Conservation (phyloP, 2,797 vertebrate genomes). For the Spinibarbus caldwelli region DNA sequence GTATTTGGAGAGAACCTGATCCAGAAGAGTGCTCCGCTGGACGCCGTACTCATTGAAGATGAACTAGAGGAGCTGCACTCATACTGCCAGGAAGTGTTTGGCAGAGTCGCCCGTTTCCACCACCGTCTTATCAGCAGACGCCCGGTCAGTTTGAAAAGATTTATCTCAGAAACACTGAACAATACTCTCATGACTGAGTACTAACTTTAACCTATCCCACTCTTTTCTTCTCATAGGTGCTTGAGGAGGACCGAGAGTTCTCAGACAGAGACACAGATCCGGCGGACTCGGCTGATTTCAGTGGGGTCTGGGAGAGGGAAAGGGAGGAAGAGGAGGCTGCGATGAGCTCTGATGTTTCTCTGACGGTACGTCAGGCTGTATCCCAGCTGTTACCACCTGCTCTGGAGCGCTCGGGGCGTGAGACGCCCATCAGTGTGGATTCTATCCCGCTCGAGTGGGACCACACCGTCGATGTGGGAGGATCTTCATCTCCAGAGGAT, state of each 20-base stretch:
- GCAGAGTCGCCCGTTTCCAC: conserved; percentile 91
- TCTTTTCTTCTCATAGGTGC: conserved; percentile 56
- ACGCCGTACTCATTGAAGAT: conserved; percentile 91
- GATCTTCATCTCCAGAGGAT: conserved; percentile 92
- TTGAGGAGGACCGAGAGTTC: conserved; percentile 83
- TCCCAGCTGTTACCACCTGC: conserved; percentile 83
- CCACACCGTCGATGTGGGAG: conserved; percentile 95
- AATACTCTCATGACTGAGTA: background rate
- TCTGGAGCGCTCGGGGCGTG: conserved; percentile 87
- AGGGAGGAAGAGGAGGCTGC: conserved; percentile 56
- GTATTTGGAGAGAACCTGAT: conserved; percentile 93
- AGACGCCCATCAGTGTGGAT: conserved; percentile 94
- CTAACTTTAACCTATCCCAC: background rate
- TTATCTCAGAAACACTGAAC: background rate
- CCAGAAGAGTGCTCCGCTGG: conserved; percentile 91
- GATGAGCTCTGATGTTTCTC: conserved; percentile 62
- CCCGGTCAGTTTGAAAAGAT: conserved; percentile 76
- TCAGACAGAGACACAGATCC: conserved; percentile 85
- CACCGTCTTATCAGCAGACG: conserved; percentile 82
- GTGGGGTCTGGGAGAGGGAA: conserved; percentile 66
- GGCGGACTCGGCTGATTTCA: conserved; percentile 80
- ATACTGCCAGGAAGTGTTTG: conserved; percentile 96
- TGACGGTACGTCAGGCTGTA: conserved; percentile 69
- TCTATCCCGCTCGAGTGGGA: conserved; percentile 98
- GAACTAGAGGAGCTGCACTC: conserved; percentile 93